A percentile compares a stretch with the other conserved stretches of the same genome.
These are phyloP conservation scores for Apantesis nais DNA, from an alignment of 2,888 invertebrate species.

Conservation along the genomic window DNA sequence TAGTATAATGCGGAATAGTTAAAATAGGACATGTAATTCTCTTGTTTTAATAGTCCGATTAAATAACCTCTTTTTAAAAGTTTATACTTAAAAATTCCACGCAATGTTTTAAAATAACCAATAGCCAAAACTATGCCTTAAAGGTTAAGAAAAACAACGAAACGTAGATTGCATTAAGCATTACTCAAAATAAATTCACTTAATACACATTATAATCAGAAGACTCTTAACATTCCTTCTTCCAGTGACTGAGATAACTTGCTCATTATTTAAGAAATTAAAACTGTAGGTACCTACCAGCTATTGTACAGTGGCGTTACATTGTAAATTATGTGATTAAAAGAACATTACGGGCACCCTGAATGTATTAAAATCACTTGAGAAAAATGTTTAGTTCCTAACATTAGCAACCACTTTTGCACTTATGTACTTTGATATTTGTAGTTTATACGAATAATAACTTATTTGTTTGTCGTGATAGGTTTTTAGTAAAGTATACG, in stretches of 20 bases:
- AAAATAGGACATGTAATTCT: no score
- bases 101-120: not conserved
- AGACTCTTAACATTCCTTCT: not conserved
- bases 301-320: not conserved
- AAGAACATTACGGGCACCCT: not conserved
- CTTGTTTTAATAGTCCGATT: not conserved
- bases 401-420: not conserved
- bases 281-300: not conserved
- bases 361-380: not conserved
- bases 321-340: not conserved
- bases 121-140: not conserved
- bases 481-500: constrained; percentile 40
- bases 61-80: not conserved
- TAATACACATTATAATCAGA: not conserved
- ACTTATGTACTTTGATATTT: not conserved
- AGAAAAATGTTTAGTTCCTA: not conserved
- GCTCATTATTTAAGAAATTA: not conserved
- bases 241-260: not conserved
- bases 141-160: not conserved
- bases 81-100: not conserved
- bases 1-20: not conserved
- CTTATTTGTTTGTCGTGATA: constrained; percentile 11
- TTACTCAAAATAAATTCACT: not conserved
- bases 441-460: constrained; percentile 1
- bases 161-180: not conserved